These are phyloP conservation scores for Ormyrus pomaceus DNA, from an alignment of 2,888 invertebrate species.

Conservation along the genomic window DNA sequence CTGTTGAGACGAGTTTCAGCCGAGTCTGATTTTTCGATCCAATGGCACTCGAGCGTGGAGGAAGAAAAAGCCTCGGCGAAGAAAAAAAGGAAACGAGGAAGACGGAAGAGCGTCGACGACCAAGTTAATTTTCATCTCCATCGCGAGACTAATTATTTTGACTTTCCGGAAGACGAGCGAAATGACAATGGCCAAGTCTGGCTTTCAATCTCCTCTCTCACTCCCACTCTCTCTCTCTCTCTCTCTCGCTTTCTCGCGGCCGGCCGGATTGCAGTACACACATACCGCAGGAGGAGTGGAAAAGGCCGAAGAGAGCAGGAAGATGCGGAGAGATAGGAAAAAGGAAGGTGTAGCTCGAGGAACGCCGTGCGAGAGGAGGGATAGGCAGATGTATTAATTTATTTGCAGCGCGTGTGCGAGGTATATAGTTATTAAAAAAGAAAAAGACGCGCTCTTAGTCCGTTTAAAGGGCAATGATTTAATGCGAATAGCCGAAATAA, in stretches of 20 bases:
- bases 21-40: constrained; percentile 4
- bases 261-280: constrained; percentile 34
- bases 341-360: no score
- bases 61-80: not conserved
- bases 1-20: constrained; percentile 20
- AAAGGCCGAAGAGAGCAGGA: constrained; percentile 21
- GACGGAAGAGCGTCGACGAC: constrained; percentile 7
- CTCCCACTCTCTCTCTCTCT: not conserved
- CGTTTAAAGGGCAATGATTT: no score
- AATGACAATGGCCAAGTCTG: constrained; percentile 27
- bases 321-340: not conserved
- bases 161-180: constrained; percentile 30
- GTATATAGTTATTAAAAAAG: no score
- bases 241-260: not conserved
- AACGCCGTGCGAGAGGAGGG: constrained; percentile 18
- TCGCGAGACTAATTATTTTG: constrained; percentile 47
- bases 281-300: constrained; percentile 34
- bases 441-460: no score
- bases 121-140: constrained; percentile 40
- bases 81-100: not conserved
- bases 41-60: constrained; percentile 11
- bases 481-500: no score
- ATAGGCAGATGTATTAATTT: constrained; percentile 1
- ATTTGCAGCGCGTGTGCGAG: no score
- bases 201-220: constrained; percentile 22